Base-by-base conservation (phyloP, 30 jellyfish, hydroid and myxozoan genomes). In the Turritopsis rubra region DNA sequence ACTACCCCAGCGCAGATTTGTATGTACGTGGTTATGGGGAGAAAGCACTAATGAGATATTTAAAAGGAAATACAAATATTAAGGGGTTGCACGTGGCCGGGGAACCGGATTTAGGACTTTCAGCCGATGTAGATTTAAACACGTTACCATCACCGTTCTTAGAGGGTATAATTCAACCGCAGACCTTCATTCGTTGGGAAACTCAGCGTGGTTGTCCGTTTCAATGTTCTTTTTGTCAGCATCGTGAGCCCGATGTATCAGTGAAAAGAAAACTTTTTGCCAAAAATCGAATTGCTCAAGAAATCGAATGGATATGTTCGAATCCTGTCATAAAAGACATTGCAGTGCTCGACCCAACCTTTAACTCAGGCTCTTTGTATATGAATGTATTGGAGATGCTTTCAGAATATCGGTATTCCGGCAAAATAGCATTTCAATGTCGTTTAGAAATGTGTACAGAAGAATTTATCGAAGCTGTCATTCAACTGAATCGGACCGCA, bases 341-440 rank as follows among this genome's bases (percentile, higher is more conserved):
- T 25, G 29, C 76, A n/a, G 76, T 66, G 76, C 76, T 66, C 76
- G 76, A 66, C 29, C 28, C 76, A 66, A 66, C 29, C 29, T 66
- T 66, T 17, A n/a, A 66, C 8, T 7, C 29, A 3, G 76, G 76
- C 8, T 21, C 29, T 66, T 66, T 66, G 29, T n/a, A 66, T 17
- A 66, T 66, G 76, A n/a, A n/a, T n/a, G 76, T 25, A 17, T 21
- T n/a, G 28, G 8, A 68, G 28, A 68, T 68, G 77, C 30, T 68
- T 21, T 23, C 77, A 13, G 77, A 68, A 9, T 68, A 27, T 23
- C 28, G 30, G 30, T 68, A 68, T 68, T 8, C 30, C 77, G 77
- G 77, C 30, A 68, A 68, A 68, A 68, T 68, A 21, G 28, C 77
- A 21, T 68, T 68, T 68, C 1, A 68, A 68, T 1, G 77, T 27